Evolutionary conservation across 1,140 invertebrate genomes (phyloP).

Genomic region (Nasonia giraulti): DNA sequence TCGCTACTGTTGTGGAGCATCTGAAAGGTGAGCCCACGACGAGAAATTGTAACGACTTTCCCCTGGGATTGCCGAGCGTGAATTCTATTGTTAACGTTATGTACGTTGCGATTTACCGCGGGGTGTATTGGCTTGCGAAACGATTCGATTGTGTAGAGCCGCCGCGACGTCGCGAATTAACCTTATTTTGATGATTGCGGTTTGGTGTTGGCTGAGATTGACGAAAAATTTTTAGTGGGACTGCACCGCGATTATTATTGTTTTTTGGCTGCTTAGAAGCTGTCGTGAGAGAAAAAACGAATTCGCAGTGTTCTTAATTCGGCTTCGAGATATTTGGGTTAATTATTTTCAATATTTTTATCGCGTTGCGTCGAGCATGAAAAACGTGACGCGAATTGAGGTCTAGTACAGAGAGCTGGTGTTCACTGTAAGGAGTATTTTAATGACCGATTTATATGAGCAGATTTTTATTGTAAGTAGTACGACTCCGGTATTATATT

Average conservation of each 20-base stretch:
- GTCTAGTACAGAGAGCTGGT: background rate
- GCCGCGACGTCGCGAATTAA: no score
- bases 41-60: slow-evolving; percentile 23
- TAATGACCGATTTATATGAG: background rate
- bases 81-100: slow-evolving; percentile 20
- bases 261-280: no score
- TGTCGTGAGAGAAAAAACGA: background rate
- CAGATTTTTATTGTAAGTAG: background rate
- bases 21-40: no score
- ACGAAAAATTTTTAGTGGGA: no score
- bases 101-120: background rate
- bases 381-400: background rate
- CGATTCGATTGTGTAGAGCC: no score
- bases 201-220: no score
- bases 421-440: background rate
- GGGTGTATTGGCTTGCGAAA: no score
- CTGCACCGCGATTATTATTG: no score
- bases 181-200: no score
- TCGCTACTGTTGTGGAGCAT: no score
- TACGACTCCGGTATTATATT: no score
- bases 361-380: background rate
- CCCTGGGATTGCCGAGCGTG: background rate
- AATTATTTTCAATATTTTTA: slow-evolving; percentile 6
- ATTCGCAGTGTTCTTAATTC: background rate
- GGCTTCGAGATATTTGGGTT: background rate